A percentile compares a stretch with the other conserved stretches of the same genome.
Evolutionary conservation across 2,888 invertebrate genomes (phyloP).

Genomic region (Eurois occulta): DNA sequence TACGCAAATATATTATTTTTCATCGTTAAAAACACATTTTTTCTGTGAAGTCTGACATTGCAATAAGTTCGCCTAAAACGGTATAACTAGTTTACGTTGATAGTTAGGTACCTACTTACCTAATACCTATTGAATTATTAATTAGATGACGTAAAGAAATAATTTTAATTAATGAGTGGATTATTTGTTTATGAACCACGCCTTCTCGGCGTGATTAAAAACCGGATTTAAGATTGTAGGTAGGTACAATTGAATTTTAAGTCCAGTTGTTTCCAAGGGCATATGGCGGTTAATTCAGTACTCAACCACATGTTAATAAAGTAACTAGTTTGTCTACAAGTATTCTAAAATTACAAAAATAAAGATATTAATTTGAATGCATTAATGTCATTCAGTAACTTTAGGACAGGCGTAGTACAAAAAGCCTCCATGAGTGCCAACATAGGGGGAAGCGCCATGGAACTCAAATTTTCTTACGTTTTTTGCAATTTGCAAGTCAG

Average conservation of each 20-base stretch:
- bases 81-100: not conserved
- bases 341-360: not conserved
- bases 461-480: not conserved
- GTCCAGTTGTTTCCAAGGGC: constrained; percentile 4
- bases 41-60: constrained; percentile 9
- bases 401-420: not conserved
- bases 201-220: constrained; percentile 1
- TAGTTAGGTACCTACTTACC: not conserved
- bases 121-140: not conserved
- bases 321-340: not conserved
- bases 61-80: not conserved
- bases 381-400: not conserved
- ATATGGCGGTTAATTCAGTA: constrained; percentile 1
- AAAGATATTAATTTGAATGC: not conserved
- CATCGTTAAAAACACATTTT: constrained; percentile 5
- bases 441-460: not conserved
- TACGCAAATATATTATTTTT: constrained; percentile 6
- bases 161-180: constrained; percentile 3
- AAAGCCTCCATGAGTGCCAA: not conserved
- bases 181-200: constrained; percentile 4
- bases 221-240: constrained; percentile 16
- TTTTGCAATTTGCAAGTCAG: not conserved
- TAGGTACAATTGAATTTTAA: not conserved
- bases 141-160: not conserved
- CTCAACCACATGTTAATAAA: not conserved